Conservation (phyloP, 2,113 vertebrate species). For the Chloroceryle aenea region DNA sequence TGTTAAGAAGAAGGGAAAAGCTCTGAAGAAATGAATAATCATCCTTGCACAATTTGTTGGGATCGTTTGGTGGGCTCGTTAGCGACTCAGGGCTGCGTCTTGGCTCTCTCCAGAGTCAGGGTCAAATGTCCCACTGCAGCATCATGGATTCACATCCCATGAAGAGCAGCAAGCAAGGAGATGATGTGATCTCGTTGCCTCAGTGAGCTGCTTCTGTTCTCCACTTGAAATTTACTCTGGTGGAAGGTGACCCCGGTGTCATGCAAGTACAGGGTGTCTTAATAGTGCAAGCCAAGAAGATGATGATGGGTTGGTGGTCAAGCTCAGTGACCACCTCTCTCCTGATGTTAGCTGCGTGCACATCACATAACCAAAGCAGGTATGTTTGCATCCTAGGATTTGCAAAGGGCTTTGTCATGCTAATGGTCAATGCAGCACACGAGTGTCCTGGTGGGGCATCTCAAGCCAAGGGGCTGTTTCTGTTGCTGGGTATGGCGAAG, state of each 20-base stretch:
- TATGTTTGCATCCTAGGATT: accelerated
- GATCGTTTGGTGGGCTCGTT: neutral
- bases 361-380: accelerated
- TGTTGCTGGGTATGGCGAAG: neutral
- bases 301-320: neutral
- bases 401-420: neutral
- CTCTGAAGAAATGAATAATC: neutral
- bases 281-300: neutral
- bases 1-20: neutral
- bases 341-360: neutral
- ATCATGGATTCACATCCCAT: neutral
- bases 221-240: neutral
- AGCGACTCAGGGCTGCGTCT: neutral
- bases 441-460: neutral
- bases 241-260: neutral
- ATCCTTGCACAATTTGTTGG: neutral
- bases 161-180: neutral
- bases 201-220: neutral
- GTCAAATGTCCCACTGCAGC: neutral
- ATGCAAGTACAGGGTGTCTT: neutral
- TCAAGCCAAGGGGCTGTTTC: neutral
- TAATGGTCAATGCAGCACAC: accelerated
- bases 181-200: neutral
- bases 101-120: neutral
- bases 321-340: neutral